Percentiles rank a stretch among this genome's conserved stretches.
Conservation (phyloP, 2,797 vertebrate species). For the Chelon labrosus region DNA sequence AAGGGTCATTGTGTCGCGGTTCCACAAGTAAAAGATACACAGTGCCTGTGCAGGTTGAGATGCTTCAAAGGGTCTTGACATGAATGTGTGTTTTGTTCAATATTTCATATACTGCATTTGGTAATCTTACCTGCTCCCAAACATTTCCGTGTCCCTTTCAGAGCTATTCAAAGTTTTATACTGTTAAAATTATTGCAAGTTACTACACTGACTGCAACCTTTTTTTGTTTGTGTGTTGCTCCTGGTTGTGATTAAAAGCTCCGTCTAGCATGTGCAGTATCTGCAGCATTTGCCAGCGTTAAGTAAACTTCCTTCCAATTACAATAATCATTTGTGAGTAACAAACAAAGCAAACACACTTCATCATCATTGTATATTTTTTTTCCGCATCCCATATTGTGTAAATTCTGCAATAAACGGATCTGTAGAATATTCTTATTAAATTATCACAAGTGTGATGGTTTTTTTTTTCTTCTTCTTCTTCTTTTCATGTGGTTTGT, state of each 20-base stretch:
- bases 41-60: constrained; percentile 33
- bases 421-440: constrained; percentile 71
- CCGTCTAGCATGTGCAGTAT: constrained; percentile 44
- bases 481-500: background rate
- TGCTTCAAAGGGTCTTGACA: constrained; percentile 30
- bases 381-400: constrained; percentile 62
- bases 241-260: constrained; percentile 40
- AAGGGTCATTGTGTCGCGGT: constrained; percentile 13
- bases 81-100: constrained; percentile 2
- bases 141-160: constrained; percentile 1
- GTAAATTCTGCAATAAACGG: constrained; percentile 81
- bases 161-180: constrained; percentile 32
- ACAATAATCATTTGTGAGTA: constrained; percentile 51
- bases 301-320: constrained; percentile 46
- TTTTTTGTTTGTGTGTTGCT: constrained; percentile 33
- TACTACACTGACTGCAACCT: constrained; percentile 40
- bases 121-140: constrained; percentile 3
- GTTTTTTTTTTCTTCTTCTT: background rate
- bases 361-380: constrained; percentile 54
- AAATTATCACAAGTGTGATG: background rate
- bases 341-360: constrained; percentile 49
- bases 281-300: constrained; percentile 38
- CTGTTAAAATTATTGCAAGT: constrained; percentile 21
- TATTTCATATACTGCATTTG: constrained; percentile 17
- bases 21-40: constrained; percentile 19